A percentile compares a stretch with the other conserved stretches of the same genome.
Conservation (phyloP, 2,888 invertebrate species). For the Barypeithes pellucidus region DNA sequence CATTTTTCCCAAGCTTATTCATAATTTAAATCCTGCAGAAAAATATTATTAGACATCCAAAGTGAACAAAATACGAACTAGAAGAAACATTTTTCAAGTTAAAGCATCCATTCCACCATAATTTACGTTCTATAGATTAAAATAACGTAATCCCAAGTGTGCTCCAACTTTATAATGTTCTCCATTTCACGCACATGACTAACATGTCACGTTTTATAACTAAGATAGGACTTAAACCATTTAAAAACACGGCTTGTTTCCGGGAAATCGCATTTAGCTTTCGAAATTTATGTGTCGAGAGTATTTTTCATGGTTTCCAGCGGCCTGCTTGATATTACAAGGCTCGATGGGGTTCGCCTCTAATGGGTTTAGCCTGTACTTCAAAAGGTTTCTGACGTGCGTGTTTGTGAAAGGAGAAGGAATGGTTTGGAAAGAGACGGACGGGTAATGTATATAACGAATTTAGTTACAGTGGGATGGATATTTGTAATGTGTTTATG, state of each 20-base stretch:
- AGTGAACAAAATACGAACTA: background rate
- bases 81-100: conserved; percentile 5
- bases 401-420: conserved; percentile 57
- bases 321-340: conserved; percentile 65
- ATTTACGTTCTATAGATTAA: conserved; percentile 22
- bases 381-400: conserved; percentile 65
- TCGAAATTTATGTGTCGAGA: conserved; percentile 64
- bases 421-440: conserved; percentile 33
- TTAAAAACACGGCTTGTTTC: conserved; percentile 58
- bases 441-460: conserved; percentile 20
- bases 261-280: conserved; percentile 66
- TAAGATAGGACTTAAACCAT: conserved; percentile 43
- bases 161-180: conserved; percentile 21
- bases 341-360: conserved; percentile 65
- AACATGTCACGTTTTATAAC: conserved; percentile 35
- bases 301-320: conserved; percentile 66
- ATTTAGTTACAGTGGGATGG: conserved; percentile 18
- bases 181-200: conserved; percentile 42
- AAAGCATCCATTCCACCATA: background rate
- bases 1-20: too few species aligned
- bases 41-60: too few species aligned
- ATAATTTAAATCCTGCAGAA: too few species aligned
- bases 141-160: conserved; percentile 30
- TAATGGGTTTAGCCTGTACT: conserved; percentile 67
- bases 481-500: background rate